Evolutionary conservation across 2,888 invertebrate species (phyloP).

Genomic region (Cataglyphis albicans): DNA sequence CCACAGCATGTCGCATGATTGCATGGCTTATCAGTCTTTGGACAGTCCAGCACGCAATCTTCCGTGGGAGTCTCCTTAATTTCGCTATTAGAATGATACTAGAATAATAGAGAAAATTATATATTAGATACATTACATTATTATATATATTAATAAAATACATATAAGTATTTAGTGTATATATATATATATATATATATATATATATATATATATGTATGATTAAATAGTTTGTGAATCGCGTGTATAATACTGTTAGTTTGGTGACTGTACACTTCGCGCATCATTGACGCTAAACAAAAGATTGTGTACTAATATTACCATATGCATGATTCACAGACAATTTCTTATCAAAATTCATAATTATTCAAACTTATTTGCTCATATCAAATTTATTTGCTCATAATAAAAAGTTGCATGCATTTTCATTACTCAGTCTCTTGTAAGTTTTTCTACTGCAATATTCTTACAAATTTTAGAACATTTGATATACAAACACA

Average conservation of each 20-base stretch:
- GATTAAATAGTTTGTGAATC: neutral
- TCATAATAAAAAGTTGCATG: neutral
- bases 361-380: neutral
- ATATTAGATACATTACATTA: neutral
- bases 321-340: neutral
- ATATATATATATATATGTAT: neutral
- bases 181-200: neutral
- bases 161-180: neutral
- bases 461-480: neutral
- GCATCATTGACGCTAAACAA: slow-evolving; percentile 15
- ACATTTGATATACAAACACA: too few species aligned
- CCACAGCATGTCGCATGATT: slow-evolving; percentile 96
- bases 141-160: neutral
- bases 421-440: neutral
- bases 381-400: neutral
- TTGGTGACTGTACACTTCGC: neutral
- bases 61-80: slow-evolving; percentile 87
- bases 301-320: neutral
- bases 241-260: neutral
- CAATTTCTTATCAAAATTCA: neutral
- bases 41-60: slow-evolving; percentile 95
- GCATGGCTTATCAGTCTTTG: slow-evolving; percentile 93
- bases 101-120: slow-evolving; percentile 62
- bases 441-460: neutral
- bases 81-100: slow-evolving; percentile 86